Evolutionary conservation across 2,797 vertebrate species (phyloP).

Genomic region (Microhierax caerulescens): DNA sequence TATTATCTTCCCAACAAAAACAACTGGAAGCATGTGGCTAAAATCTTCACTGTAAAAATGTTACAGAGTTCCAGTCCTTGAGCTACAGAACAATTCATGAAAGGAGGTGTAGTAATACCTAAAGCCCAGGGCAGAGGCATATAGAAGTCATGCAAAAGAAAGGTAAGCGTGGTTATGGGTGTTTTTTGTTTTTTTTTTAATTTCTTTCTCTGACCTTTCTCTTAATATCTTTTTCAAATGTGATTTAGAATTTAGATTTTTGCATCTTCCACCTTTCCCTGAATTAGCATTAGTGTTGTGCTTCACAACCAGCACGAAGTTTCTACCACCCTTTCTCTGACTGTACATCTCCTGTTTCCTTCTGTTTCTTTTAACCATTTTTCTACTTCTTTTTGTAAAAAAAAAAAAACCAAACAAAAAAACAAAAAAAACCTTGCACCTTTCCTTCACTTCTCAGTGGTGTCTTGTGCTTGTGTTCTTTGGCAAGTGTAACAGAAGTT

Average conservation of each 20-base stretch:
- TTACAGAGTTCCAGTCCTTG: not conserved
- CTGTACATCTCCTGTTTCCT: not conserved
- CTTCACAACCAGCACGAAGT: not conserved
- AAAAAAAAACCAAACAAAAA: not conserved
- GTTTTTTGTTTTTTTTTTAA: not conserved
- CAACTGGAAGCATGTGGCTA: accelerated
- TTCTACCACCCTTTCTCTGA: not conserved
- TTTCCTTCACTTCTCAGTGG: not conserved
- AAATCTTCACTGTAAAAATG: not conserved
- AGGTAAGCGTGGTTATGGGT: not conserved
- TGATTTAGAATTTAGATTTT: not conserved
- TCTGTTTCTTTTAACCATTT: not conserved
- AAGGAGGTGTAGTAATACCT: not conserved
- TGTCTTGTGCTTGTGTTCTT: not conserved
- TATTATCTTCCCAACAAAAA: not conserved
- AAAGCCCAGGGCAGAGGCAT: not conserved
- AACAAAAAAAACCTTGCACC: not conserved
- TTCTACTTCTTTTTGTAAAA: not conserved
- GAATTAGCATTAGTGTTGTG: not conserved
- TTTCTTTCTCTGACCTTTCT: not conserved
- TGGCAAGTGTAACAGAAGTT: not conserved
- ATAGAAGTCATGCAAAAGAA: not conserved
- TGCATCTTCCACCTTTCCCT: not conserved
- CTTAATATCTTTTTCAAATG: not conserved
- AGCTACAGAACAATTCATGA: not conserved